phyloP scores from a whole-genome alignment of 2,113 vertebrate genomes.

The Empidonax traillii region DNA sequence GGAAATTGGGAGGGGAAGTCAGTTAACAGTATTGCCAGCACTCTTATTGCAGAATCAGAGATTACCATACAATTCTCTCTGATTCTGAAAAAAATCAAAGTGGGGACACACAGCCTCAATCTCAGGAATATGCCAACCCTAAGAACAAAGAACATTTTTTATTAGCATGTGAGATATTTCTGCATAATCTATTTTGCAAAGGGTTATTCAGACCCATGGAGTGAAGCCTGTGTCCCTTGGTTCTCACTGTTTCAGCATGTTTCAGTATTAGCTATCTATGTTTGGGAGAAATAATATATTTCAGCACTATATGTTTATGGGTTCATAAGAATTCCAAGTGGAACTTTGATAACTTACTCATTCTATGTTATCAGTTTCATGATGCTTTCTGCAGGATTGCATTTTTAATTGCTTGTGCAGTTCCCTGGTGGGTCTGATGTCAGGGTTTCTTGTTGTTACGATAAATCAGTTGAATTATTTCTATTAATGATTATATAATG shows the following conservation, averaged over 20 bases:
- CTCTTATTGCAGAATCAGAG: not conserved
- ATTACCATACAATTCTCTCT: not conserved
- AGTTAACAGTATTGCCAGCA: not conserved
- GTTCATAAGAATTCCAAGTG: not conserved
- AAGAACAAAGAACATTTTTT: not conserved
- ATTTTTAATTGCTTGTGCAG: conserved; percentile 13
- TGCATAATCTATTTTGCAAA: not conserved
- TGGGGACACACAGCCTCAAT: not conserved
- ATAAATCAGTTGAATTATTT: not conserved
- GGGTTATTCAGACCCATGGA: not conserved
- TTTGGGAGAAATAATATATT: not conserved
- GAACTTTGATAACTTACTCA: not conserved
- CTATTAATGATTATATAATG: not conserved
- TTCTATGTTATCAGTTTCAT: not conserved
- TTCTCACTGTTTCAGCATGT: not conserved
- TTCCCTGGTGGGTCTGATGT: not conserved
- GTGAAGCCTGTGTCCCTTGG: not conserved
- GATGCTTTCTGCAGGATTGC: not conserved
- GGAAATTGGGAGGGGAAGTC: not conserved
- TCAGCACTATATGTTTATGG: not conserved
- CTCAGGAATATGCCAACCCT: not conserved
- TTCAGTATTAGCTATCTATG: not conserved
- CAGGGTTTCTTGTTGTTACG: not conserved
- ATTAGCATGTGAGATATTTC: not conserved
- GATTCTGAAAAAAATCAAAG: not conserved